A percentile compares a stretch with the other conserved stretches of the same genome.
These are phyloP conservation scores for Brachypalpus laphriformis DNA, from an alignment of 2,888 invertebrate species.

Conservation along the genomic window DNA sequence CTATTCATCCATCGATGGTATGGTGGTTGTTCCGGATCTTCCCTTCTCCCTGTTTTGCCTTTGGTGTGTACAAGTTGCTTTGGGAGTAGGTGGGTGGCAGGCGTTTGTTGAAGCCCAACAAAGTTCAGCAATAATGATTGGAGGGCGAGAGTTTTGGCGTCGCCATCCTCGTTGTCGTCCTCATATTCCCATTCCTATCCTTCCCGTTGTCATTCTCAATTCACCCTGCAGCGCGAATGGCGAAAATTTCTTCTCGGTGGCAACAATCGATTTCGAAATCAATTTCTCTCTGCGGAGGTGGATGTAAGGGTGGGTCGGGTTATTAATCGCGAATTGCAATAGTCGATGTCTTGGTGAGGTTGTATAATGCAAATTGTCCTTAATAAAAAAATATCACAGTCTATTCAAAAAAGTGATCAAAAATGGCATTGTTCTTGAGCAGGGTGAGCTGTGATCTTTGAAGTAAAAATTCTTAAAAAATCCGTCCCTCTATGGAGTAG, in stretches of 20 bases:
- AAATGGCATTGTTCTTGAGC: too few relatives aligned
- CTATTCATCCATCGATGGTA: slow-evolving; percentile 70
- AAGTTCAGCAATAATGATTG: slow-evolving; percentile 67
- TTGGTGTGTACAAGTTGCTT: slow-evolving; percentile 1
- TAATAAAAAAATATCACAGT: too few relatives aligned
- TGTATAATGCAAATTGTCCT: too few relatives aligned
- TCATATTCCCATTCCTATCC: slow-evolving; percentile 16
- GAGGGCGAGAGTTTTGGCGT: slow-evolving; percentile 55
- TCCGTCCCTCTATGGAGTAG: too few relatives aligned
- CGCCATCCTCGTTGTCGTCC: slow-evolving; percentile 7
- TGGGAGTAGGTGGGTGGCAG: slow-evolving; percentile 1
- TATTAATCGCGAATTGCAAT: not conserved
- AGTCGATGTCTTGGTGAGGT: not conserved
- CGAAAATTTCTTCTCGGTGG: slow-evolving; percentile 45
- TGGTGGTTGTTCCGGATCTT: slow-evolving; percentile 50
- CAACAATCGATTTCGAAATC: slow-evolving; percentile 70
- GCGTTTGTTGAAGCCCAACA: slow-evolving; percentile 50
- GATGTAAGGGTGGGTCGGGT: not conserved
- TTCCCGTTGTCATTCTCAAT: slow-evolving; percentile 37
- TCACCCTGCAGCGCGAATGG: slow-evolving; percentile 37
- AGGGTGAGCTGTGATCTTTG: too few relatives aligned
- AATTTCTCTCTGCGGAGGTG: slow-evolving; percentile 41
- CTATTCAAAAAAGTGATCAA: too few relatives aligned
- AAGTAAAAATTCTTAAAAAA: too few relatives aligned
- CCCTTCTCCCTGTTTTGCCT: not conserved